Percentiles rank a stretch among this genome's conserved stretches.
Evolutionary conservation across 2,888 invertebrate genomes (phyloP).

Genomic region (Linnaemya tessellans): DNA sequence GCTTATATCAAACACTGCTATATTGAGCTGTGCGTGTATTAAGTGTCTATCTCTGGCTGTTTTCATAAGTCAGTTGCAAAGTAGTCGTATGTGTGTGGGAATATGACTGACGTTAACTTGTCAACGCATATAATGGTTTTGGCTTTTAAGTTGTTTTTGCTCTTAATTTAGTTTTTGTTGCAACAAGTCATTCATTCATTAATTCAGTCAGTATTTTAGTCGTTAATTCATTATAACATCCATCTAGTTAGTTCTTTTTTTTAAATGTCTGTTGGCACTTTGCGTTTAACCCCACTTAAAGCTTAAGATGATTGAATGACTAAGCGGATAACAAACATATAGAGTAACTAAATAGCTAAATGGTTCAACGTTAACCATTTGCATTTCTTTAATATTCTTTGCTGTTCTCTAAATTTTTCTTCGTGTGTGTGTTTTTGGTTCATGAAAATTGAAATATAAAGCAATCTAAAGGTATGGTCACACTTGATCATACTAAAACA

Average conservation of each 20-base stretch:
- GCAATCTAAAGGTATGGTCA: not conserved
- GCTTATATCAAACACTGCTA: constrained; percentile 19
- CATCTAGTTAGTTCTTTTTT: constrained; percentile 33
- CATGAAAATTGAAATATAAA: not conserved
- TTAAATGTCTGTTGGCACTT: constrained; percentile 39
- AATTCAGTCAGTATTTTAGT: constrained; percentile 8
- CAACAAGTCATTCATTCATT: constrained; percentile 38
- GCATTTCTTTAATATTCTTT: not conserved
- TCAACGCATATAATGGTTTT: constrained; percentile 57
- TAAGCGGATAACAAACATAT: constrained; percentile 12
- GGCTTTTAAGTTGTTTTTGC: constrained; percentile 43
- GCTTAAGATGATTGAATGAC: constrained; percentile 31
- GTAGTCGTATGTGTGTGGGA: not conserved
- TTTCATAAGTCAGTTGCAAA: not conserved
- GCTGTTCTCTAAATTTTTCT: not conserved
- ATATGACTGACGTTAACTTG: constrained; percentile 52
- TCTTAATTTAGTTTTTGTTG: constrained; percentile 39
- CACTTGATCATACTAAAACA: not conserved
- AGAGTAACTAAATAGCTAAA: not conserved
- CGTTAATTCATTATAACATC: constrained; percentile 14
- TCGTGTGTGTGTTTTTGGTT: not conserved
- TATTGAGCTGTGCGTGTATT: not conserved
- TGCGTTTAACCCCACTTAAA: constrained; percentile 50
- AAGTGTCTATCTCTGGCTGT: not conserved
- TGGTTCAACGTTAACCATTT: constrained; percentile 39